Evolutionary conservation across 2,797 vertebrate species (phyloP).

Genomic region (Urocyon cinereoargenteus): DNA sequence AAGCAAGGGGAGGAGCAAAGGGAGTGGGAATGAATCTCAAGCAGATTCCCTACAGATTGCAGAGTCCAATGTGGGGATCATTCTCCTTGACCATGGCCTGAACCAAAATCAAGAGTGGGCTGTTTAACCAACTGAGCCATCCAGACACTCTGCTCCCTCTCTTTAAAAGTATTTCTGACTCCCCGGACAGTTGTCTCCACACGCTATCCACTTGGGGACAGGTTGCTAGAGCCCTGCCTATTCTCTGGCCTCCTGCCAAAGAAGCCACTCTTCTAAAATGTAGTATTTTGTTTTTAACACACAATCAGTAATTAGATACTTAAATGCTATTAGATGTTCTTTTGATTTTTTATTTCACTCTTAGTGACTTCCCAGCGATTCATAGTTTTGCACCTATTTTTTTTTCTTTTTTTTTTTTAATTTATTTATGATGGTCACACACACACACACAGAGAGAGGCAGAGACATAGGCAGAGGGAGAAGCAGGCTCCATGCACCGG

Average conservation of each 20-base stretch:
- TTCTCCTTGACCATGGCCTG: not conserved
- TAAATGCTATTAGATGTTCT: not conserved
- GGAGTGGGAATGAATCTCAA: not conserved
- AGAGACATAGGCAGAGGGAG: too few relatives aligned
- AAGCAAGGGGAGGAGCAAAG: not conserved
- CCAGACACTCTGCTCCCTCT: not conserved
- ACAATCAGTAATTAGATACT: not conserved
- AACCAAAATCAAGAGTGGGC: not conserved
- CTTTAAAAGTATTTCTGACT: not conserved
- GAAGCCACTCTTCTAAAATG: not conserved
- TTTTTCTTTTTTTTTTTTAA: too few relatives aligned
- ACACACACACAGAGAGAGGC: too few relatives aligned
- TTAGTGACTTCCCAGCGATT: not conserved
- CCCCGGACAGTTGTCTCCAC: not conserved
- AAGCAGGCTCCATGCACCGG: too few relatives aligned
- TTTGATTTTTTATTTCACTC: slow-evolving; percentile 27
- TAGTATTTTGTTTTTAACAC: not conserved
- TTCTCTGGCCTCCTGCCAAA: not conserved
- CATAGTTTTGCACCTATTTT: not conserved
- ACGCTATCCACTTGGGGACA: not conserved
- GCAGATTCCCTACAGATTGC: not conserved
- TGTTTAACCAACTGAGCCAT: not conserved
- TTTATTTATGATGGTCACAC: too few relatives aligned
- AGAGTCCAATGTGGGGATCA: not conserved
- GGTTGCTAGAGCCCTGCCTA: not conserved